Conservation (phyloP, 2,888 invertebrate species). For the Tiliacea citrago region DNA sequence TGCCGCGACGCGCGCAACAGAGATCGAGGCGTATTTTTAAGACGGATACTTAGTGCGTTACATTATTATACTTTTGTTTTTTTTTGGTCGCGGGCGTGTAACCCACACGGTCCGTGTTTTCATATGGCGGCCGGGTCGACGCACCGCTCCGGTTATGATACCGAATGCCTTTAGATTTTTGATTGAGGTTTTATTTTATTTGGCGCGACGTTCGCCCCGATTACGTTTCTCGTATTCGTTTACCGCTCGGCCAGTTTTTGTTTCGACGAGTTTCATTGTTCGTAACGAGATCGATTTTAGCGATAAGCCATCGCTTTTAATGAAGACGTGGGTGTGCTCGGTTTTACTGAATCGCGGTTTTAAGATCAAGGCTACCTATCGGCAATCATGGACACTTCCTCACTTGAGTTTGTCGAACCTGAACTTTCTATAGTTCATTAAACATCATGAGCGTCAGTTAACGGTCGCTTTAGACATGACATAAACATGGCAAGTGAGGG, state of each 20-base stretch:
- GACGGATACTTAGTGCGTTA: conserved; percentile 90
- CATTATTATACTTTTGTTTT: conserved; percentile 89
- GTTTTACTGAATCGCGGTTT: conserved; percentile 72
- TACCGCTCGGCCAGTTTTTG: conserved; percentile 87
- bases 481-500: conserved; percentile 60
- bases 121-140: conserved; percentile 87
- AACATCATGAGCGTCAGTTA: conserved; percentile 9
- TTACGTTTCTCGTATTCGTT: conserved; percentile 89
- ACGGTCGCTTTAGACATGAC: conserved; percentile 35
- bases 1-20: conserved; percentile 86
- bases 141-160: conserved; percentile 88
- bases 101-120: conserved; percentile 84
- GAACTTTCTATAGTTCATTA: conserved; percentile 28
- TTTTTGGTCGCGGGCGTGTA: conserved; percentile 84
- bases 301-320: conserved; percentile 86
- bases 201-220: conserved; percentile 86
- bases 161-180: conserved; percentile 88
- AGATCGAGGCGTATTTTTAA: conserved; percentile 89
- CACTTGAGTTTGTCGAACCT: conserved; percentile 37
- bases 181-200: conserved; percentile 90
- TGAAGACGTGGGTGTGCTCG: conserved; percentile 88
- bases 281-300: conserved; percentile 88
- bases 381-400: conserved; percentile 57
- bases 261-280: conserved; percentile 89
- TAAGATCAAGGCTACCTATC: conserved; percentile 65